Evolutionary conservation across 2,888 invertebrate genomes (phyloP), one percentile per base, ranked within the genome.

Genomic region (Nomada ferruginata): DNA sequence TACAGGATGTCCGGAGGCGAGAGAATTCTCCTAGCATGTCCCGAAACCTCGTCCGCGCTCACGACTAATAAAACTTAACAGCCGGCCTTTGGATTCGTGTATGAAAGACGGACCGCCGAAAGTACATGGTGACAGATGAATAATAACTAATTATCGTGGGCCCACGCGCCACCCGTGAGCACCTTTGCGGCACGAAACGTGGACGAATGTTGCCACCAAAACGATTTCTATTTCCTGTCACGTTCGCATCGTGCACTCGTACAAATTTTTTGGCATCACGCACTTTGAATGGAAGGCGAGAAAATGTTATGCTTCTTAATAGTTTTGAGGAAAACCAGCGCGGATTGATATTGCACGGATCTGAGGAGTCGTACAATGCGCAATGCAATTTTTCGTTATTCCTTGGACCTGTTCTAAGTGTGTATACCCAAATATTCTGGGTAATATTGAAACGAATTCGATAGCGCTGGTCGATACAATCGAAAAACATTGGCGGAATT

Each of bases 1-100:
- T 89, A 90, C 90, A 92, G 92, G 92, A 92, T 92, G 91, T 92
- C 92, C 92, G 92, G 92, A 90, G 91, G 86, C 85, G 85, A 86
- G 84, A 85, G 82, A 87, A 86, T 79, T 80, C 87, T 66, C 82
- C 60, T 79, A 77, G 83, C 82, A 69, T 76, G 71, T 65, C 79
- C 80, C 44, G 78, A 86, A 83, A 75, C 71, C 84, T 79, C 83
- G 82, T 79, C 79, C 82, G 66, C 78, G 69, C 80, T 86, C 76
- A 84, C 78, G 76, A 79, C 85, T 80, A 83, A 89, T 85, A 87
- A 91, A 90, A 88, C 84, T 87, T 84, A 86, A 89, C 85, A 83
- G 82, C 83, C 80, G 79, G 77, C 68, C 77, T 75, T 74, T 70
- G 83, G 86, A 91, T 85, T 87, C 85, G 85, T 89, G 89, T 85